Evolutionary conservation across 2,888 invertebrate genomes (phyloP), one percentile per base, ranked within the genome.

Genomic region (Sphaerophoria rueppellii): DNA sequence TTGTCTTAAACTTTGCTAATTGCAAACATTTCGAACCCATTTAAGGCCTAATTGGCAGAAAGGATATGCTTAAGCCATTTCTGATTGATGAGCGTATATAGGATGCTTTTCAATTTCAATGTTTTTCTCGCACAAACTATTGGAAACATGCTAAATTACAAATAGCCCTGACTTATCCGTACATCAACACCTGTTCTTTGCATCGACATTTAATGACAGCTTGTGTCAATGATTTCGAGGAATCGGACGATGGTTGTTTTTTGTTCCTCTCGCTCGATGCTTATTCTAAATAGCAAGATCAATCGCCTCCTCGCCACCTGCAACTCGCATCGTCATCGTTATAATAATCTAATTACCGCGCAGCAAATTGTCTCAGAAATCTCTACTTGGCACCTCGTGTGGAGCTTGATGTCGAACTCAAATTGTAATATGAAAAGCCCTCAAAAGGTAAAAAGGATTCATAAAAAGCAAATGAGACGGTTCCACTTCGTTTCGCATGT

Each of bases 401-500:
- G 50, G n/a, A 35, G 9, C 78, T 58, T 57, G 14, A 24, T 24
- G 24, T 24, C 2, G 37, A 16, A 16, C 24, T 9, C 6, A 7
- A 52, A 16, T 3, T 5, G 24, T 40, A 40, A 60, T 60, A 67
- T 67, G 24, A 54, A 67, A 40, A 32, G 12, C n/a, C 67, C 69
- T 46, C 57, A 82, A 78, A 82, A 46, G 82, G 82, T 16, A 72
- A 73, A 24, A 73, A 57, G 69, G 67, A 58, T 40, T 70, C 69
- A 16, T 14, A 9, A 9, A 9, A 43, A 12, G n/a, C 14, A 12
- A 46, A 46, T 12, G 43, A 34, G 40, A 57, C 34, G 14, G 60
- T 40, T 40, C 50, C 61, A 50, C 43, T 76, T 70, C 4, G n/a
- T n/a, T 71, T 32, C 67, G 67, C 81, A 85, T 81, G 81, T 85